Evolutionary conservation across 2,113 vertebrate species (phyloP).

Genomic region (Vimba vimba): DNA sequence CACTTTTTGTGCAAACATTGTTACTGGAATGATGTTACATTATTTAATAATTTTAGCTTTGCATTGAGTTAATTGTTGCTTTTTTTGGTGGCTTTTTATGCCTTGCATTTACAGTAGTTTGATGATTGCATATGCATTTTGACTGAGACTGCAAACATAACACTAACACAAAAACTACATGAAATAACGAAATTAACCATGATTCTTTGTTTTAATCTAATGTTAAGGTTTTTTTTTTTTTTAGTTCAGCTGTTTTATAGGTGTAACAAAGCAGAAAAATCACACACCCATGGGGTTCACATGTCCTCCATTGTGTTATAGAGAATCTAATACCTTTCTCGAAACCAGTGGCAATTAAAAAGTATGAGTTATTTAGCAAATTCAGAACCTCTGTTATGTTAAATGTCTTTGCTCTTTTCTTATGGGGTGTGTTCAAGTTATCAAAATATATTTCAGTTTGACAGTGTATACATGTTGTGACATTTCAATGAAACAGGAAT

Average conservation of each 20-base stretch:
- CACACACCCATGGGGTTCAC: neutral
- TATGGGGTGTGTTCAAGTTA: neutral
- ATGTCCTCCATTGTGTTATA: neutral
- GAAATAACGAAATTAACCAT: neutral
- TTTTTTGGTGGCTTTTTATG: too few relatives aligned
- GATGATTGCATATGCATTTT: neutral
- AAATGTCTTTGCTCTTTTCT: neutral
- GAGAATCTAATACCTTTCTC: neutral
- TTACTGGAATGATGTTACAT: neutral
- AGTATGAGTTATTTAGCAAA: neutral
- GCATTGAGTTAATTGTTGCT: neutral
- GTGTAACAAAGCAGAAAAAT: neutral
- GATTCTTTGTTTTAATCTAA: neutral
- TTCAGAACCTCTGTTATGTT: neutral
- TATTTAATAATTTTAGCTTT: too few relatives aligned
- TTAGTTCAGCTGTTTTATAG: neutral
- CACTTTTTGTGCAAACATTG: neutral
- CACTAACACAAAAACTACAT: neutral
- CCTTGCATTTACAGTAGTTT: neutral
- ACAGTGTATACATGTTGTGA: neutral
- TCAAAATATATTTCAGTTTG: neutral
- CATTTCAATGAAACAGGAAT: constrained; percentile 19
- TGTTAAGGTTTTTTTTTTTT: neutral
- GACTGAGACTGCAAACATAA: neutral
- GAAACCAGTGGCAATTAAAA: too few relatives aligned